These are phyloP conservation scores for Drosophila vallismaia DNA, from an alignment of 2,888 invertebrate species.

Conservation along the genomic window DNA sequence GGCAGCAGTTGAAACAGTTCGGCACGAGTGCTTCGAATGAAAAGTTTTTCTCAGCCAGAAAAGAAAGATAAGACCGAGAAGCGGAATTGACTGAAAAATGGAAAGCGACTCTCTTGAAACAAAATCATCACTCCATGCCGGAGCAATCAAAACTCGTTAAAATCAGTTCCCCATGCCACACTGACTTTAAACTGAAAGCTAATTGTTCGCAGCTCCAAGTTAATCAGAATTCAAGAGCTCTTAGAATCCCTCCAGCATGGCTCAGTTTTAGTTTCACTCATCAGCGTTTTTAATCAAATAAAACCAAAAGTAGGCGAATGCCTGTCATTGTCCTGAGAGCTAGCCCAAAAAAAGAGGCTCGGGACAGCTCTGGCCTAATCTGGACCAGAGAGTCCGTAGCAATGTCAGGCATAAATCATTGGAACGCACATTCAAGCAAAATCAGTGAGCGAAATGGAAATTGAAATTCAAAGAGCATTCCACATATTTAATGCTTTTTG, in stretches of 20 bases:
- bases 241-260: not conserved
- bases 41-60: slow-evolving; percentile 10
- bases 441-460: slow-evolving; percentile 27
- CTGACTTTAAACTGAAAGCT: not conserved
- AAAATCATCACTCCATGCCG: slow-evolving; percentile 6
- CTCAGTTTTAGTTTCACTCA: not conserved
- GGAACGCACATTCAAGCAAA: slow-evolving; percentile 24
- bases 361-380: slow-evolving; percentile 29
- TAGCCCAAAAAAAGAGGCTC: not conserved
- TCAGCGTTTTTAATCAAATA: slow-evolving; percentile 11
- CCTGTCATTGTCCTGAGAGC: slow-evolving; percentile 8
- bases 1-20: slow-evolving; percentile 35
- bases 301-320: not conserved
- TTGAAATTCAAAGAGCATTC: slow-evolving; percentile 50
- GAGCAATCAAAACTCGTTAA: not conserved
- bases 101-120: slow-evolving; percentile 5
- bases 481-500: slow-evolving; percentile 41
- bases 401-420: slow-evolving; percentile 49
- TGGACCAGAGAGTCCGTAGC: slow-evolving; percentile 24
- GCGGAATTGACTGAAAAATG: slow-evolving; percentile 10
- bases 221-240: slow-evolving; percentile 1
- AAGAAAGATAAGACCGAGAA: slow-evolving; percentile 21
- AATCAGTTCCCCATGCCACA: not conserved
- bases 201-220: not conserved
- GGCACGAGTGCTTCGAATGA: slow-evolving; percentile 22